Evolutionary conservation across 2,797 vertebrate species (phyloP), one percentile per base, ranked within the genome.

Genomic region (Allobates femoralis): DNA sequence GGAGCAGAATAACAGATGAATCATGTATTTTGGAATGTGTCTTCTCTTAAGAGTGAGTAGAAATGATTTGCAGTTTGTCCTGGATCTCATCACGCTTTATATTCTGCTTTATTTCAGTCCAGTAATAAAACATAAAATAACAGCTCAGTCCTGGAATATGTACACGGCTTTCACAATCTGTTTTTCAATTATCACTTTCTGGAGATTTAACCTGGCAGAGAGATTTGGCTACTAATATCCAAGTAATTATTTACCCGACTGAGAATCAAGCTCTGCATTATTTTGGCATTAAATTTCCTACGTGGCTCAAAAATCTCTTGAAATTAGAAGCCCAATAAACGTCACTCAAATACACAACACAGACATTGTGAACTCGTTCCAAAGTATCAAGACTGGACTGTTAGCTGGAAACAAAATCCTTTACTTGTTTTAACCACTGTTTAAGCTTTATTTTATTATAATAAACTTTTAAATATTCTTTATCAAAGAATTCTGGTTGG

Each of bases 111-210:
- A 23, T 37, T 41, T 26, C 1, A 26, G 21, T 74, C 14, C 69
- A 46, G 4, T 3, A 41, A n/a, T 5, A 71, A 19, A 30, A 66
- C 1, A 15, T 53, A 18, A 71, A 69, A 46, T 41, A 41, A n/a
- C 2, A 46, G 37, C 69, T 14, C 69, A 41, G 34, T n/a, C n/a
- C 34, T 46, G 34, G 69, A 73, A 46, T 41, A 74, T 74, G 6
- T 46, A 14, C 10, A 2, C 71, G 37, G 14, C 15, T 74, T 74
- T 74, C 46, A 50, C 23, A 50, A 74, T 73, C 71, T 26, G 23
- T 50, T 50, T 74, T 74, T 74, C 41, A 74, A 74, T 74, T 74
- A 74, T 74, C 71, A 74, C 71, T 74, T 74, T 74, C 71, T 50
- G 71, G 71, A 74, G 71, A 74, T 74, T 74, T 74, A 74, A 26